Evolutionary conservation across 2,888 invertebrate species (phyloP).

Genomic region (Brachynemurus nebulosus): DNA sequence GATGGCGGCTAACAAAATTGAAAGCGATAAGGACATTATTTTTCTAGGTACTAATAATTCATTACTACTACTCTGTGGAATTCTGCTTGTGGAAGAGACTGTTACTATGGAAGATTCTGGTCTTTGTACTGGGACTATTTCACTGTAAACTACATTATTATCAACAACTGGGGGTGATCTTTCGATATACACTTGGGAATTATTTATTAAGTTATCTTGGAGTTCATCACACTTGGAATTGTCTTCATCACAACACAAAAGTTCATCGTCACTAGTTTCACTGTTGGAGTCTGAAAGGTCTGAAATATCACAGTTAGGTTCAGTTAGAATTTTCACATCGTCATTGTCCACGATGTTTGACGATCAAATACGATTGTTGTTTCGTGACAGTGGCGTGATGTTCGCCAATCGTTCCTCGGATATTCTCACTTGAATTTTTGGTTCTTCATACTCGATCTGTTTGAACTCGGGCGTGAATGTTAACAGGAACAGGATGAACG

Average conservation of each 20-base stretch:
- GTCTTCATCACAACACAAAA: neutral
- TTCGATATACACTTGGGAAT: too few relatives aligned
- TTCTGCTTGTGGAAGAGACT: too few relatives aligned
- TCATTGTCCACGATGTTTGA: neutral
- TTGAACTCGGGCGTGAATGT: constrained; percentile 40
- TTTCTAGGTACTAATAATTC: constrained; percentile 8
- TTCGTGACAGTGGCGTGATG: neutral
- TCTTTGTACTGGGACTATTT: too few relatives aligned
- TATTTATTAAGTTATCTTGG: too few relatives aligned
- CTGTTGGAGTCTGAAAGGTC: too few relatives aligned
- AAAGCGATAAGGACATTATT: constrained; percentile 7
- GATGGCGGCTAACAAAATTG: constrained; percentile 8
- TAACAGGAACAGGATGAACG: constrained; percentile 37
- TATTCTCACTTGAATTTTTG: neutral
- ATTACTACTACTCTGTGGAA: too few relatives aligned
- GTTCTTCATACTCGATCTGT: neutral
- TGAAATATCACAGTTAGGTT: too few relatives aligned
- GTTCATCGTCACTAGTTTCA: neutral
- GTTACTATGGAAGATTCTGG: too few relatives aligned
- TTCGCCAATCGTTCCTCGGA: neutral
- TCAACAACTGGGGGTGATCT: too few relatives aligned
- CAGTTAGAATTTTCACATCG: neutral
- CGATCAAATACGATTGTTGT: neutral
- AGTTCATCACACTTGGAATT: too few relatives aligned
- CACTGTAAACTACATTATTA: too few relatives aligned